Base-by-base conservation (phyloP, 2,797 vertebrate genomes). In the Natrix natrix region DNA sequence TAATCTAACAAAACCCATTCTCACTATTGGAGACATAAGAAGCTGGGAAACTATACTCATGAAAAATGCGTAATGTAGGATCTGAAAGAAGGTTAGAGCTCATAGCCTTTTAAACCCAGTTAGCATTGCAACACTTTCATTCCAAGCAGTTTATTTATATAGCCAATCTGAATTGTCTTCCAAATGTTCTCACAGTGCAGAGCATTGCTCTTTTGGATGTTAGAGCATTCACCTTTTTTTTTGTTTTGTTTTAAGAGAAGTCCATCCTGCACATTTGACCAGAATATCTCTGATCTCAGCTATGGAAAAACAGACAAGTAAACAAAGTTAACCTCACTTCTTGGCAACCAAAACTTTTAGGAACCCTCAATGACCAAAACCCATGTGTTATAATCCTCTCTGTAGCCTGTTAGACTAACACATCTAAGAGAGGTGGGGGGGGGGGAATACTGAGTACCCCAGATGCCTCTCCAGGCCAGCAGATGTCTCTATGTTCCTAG, bases 291-390 rank as follows among this genome's bases (percentile, higher is more conserved):
- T 90, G n/a, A 88, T 26, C 86, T 94, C 22, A 37, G 59, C n/a
- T 37, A 93, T 52, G 26, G 88, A 91, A 93, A 0, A 57, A 55
- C 90, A 78, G 24, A 86, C 56, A 90, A 93, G 54, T 24, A 94
- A 92, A 88, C 63, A 93, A n/a, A 55, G 1, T 91, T 93, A 78
- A 92, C 69, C 69, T 57, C 95, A 94, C 87, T 90, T 10, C 56
- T 92, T 90, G 78, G 59, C 28, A 83, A 43, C 59, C 28, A 43
- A 69, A 66, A 66, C 10, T 1, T 78, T 92, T 56, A 87, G 48
- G 54, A 92, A 86, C n/a, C 56, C 6, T 28, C 37, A 89, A 32
- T 13, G 59, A 48, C 13, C 54, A 54, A 88, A 63, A 24, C 89
- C 0, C 59, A 1, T 92, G 92, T 88, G 54, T 20, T 92, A 92